Conservation (phyloP, 2,888 invertebrate genomes). For the Aporophyla nigra region DNA sequence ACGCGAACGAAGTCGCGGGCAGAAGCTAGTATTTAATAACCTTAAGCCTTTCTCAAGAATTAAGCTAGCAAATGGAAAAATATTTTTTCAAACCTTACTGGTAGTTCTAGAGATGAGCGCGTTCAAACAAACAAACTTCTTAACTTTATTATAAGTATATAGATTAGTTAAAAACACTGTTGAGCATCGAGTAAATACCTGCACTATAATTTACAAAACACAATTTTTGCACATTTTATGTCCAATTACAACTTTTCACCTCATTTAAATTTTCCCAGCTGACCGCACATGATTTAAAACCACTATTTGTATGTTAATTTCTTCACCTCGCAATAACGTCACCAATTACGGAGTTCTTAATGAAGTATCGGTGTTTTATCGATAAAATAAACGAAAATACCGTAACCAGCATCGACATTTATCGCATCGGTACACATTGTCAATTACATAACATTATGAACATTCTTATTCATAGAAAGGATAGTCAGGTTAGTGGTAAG, state of each 20-base stretch:
- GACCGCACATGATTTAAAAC: conserved; percentile 39
- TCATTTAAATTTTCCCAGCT: conserved; percentile 22
- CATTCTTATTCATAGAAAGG: background rate
- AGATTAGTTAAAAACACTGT: too few species aligned
- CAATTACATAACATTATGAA: background rate
- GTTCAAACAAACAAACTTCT: too few species aligned
- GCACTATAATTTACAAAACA: too few species aligned
- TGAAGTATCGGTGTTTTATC: conserved; percentile 49
- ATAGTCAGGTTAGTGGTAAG: background rate
- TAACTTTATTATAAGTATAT: too few species aligned
- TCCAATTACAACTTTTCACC: conserved; percentile 3
- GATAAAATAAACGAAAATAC: conserved; percentile 27
- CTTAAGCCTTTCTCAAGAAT: too few species aligned
- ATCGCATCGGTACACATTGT: background rate
- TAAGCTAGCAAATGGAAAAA: too few species aligned
- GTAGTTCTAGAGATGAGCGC: too few species aligned
- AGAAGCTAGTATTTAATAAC: too few species aligned
- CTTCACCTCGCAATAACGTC: conserved; percentile 37
- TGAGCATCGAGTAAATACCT: too few species aligned
- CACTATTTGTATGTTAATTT: conserved; percentile 51
- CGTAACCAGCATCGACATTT: conserved; percentile 4
- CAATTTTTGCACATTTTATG: background rate
- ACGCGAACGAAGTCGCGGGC: too few species aligned
- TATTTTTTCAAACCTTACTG: too few species aligned
- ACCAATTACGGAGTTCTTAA: conserved; percentile 45